Evolutionary conservation across 64 coral and sea anemone species (phyloP).

Genomic region (Dendrophyllia cribrosa): DNA sequence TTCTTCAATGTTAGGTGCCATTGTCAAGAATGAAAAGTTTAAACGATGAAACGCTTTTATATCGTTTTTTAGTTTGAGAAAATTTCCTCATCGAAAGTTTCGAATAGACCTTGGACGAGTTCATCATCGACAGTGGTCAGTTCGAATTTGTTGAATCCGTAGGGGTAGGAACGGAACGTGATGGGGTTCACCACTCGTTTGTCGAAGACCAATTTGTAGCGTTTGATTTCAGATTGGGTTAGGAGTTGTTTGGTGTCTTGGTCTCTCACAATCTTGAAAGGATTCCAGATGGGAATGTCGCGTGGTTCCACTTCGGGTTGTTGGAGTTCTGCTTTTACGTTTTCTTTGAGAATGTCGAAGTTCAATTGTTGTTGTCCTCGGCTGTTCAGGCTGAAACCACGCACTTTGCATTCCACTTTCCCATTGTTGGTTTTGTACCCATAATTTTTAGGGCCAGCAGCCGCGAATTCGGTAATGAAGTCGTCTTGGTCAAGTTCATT

Average conservation of each 20-base stretch:
- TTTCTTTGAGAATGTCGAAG: background rate
- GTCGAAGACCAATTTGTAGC: background rate
- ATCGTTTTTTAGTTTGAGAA: too few relatives aligned
- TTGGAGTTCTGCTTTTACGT: background rate
- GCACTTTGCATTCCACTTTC: background rate
- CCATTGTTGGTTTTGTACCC: background rate
- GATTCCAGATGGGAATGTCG: background rate
- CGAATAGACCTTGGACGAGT: too few relatives aligned
- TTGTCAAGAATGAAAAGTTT: too few relatives aligned
- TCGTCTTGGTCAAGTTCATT: constrained; percentile 8
- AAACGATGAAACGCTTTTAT: too few relatives aligned
- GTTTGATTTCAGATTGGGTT: background rate
- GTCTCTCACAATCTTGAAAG: background rate
- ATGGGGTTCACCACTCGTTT: background rate
- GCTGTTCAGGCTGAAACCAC: background rate
- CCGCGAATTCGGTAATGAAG: background rate
- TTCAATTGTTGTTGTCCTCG: background rate
- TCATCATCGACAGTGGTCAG: too few relatives aligned
- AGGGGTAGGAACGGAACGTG: background rate
- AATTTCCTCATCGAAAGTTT: too few relatives aligned
- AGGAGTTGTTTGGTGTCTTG: background rate
- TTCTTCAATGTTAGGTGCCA: too few relatives aligned
- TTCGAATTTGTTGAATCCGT: background rate
- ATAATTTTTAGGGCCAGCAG: constrained; percentile 15
- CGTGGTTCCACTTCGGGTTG: background rate